Evolutionary conservation across 1,140 invertebrate genomes (phyloP), one percentile per base, ranked within the genome.

Genomic region (Rhizoglyphus robini): DNA sequence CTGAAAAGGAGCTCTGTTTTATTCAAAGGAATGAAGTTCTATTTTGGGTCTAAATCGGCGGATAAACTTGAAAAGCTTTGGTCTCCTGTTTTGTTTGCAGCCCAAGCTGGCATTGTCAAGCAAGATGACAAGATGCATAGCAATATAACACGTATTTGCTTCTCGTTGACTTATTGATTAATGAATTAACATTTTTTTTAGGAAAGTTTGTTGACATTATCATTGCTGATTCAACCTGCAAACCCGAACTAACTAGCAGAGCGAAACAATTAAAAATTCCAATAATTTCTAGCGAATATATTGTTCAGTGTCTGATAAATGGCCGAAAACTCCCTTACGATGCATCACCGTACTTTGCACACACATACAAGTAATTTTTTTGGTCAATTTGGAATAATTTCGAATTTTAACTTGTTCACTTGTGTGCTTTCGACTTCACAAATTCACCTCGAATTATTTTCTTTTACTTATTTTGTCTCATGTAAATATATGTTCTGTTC

Each of bases 291-390:
- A 72, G 72, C 34, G 75, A 78, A 65, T 78, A 76, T 75, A 68
- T 78, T 18, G 74, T 76, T 29, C 76, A 78, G 69, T 76, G 71
- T 67, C 65, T 78, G 5, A 74, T 78, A 20, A 73, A 71, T 63
- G 74, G 74, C 3, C 66, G 71, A 60, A 36, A 69, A 36, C 65
- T 75, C 29, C 64, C 69, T 47, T 73, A 68, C 63, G 65, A 65
- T 23, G 70, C 67, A 34, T 38, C 31, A 8, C 59, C 59, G 13
- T 38, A 4, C 4, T 61, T 61, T 61, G 38, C 59, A 5, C 31
- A 61, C 36, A 36, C 32, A 13, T 36, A 61, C 46, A 41, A 61
- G 36, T 30, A 32, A 27, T n/a, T n/a, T n/a, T n/a, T n/a, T n/a
- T n/a, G n/a, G n/a, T n/a, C n/a, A n/a, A n/a, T n/a, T n/a, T n/a